Percentiles rank a stretch among this genome's conserved stretches.
Evolutionary conservation across 2,888 invertebrate genomes (phyloP).

Genomic region (Lomographa bimaculata): DNA sequence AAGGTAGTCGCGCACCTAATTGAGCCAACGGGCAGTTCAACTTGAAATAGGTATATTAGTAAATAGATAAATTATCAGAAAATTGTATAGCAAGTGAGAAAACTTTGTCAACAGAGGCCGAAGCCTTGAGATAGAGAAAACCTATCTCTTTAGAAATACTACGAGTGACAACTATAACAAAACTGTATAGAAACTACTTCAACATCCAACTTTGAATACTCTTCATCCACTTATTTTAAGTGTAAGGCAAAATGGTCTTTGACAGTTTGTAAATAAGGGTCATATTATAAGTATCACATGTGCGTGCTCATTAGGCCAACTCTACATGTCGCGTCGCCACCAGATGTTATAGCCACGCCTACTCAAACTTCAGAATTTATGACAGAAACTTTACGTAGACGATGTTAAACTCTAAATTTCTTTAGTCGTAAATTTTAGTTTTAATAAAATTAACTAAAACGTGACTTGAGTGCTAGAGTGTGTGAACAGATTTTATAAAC

Average conservation of each 20-base stretch:
- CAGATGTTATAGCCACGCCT: conserved; percentile 55
- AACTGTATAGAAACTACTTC: conserved; percentile 39
- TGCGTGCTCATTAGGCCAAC: conserved; percentile 55
- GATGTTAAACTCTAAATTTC: conserved; percentile 19
- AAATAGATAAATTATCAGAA: too few species aligned
- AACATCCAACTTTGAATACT: conserved; percentile 40
- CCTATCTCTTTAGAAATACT: too few species aligned
- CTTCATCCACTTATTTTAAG: conserved; percentile 20
- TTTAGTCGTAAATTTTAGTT: too few species aligned
- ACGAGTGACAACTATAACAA: conserved; percentile 9
- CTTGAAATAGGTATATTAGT: too few species aligned
- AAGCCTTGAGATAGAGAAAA: too few species aligned
- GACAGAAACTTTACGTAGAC: conserved; percentile 20
- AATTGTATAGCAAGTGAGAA: too few species aligned
- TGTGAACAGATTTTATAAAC: too few species aligned
- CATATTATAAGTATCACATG: conserved; percentile 34
- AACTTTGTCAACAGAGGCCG: too few species aligned
- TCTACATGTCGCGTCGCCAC: conserved; percentile 39
- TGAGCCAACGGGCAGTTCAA: too few species aligned
- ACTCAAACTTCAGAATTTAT: conserved; percentile 30
- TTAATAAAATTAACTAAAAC: too few species aligned
- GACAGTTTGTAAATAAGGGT: conserved; percentile 44
- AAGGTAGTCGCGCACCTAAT: too few species aligned
- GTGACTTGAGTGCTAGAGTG: too few species aligned
- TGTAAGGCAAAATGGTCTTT: conserved; percentile 33